Evolutionary conservation across 92 coral and sea anemone species (phyloP), one percentile per base, ranked within the genome.

Genomic region (Siderastrea siderea): DNA sequence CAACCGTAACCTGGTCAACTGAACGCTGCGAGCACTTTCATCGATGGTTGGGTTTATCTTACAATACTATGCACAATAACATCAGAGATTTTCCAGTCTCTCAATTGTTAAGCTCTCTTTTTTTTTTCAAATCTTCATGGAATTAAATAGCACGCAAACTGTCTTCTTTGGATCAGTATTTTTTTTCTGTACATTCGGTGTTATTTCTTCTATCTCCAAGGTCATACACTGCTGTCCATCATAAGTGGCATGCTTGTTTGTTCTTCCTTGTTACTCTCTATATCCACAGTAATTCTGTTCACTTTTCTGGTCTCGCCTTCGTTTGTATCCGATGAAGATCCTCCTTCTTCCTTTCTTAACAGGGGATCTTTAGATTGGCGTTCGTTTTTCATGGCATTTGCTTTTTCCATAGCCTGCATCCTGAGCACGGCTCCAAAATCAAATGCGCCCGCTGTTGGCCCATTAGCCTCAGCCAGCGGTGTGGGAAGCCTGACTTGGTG

Each of bases 361-460:
- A 84, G 80, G 8, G 87, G 87, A 63, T 73, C 72, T 45, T 51
- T 63, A 16, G 63, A 80, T 0, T 26, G 74, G 3, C 64, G 71
- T 59, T 51, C 87, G 6, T 43, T 63, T 7, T 15, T 44, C 47
- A 61, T 50, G 4, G 64, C 50, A 12, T 65, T 64, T 6, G 71
- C 87, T 46, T 48, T 73, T 14, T 84, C 87, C 71, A 61, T 64
- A 6, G 87, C 79, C n/a, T 84, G 87, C 80, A 74, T 84, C 6
- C 53, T 74, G n/a, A 84, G 63, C 38, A 84, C 87, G 62, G 87
- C 87, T 73, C 87, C 87, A 44, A 84, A 84, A 19, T 84, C 87
- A 63, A 84, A 84, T 17, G 74, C 64, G 11, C 44, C 19, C 14
- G 78, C 53, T 82, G 77, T 47, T 62, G 83, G 77, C 47, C 70